These are phyloP conservation scores for Sylvietta virens DNA, from an alignment of 2,113 vertebrate species.

Conservation along the genomic window DNA sequence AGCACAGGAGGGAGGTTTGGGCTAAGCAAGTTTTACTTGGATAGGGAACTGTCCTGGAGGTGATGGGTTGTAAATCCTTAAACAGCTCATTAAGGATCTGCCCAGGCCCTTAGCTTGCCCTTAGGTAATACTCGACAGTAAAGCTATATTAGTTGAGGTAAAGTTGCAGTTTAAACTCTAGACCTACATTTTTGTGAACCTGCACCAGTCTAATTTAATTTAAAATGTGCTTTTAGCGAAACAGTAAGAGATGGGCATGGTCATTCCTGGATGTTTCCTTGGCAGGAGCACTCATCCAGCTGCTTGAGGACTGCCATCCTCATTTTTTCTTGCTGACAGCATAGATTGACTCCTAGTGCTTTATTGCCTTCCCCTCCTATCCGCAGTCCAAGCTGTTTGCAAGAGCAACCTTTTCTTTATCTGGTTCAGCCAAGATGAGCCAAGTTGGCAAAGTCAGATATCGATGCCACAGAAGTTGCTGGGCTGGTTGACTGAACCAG, in stretches of 20 bases:
- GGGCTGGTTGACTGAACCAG: not conserved
- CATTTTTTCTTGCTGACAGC: not conserved
- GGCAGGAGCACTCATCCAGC: not conserved
- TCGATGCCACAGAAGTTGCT: not conserved
- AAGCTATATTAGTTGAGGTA: not conserved
- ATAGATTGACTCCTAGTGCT: not conserved
- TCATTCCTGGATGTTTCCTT: not conserved
- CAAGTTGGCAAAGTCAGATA: not conserved
- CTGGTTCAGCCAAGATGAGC: not conserved
- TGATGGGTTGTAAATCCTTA: not conserved
- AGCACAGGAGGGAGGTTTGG: not conserved
- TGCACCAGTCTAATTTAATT: not conserved
- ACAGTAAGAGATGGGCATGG: not conserved
- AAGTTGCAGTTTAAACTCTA: not conserved
- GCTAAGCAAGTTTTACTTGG: not conserved
- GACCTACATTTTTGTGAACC: accelerated
- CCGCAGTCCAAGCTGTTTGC: not conserved
- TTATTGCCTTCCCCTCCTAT: not conserved
- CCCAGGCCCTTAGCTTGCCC: not conserved
- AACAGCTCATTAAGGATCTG: not conserved
- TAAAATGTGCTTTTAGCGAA: not conserved
- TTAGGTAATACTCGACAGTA: not conserved
- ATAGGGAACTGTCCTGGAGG: not conserved
- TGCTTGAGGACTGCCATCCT: not conserved
- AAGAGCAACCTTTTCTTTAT: not conserved